Conservation (phyloP, 1,140 invertebrate species). For the Conus ventricosus region DNA sequence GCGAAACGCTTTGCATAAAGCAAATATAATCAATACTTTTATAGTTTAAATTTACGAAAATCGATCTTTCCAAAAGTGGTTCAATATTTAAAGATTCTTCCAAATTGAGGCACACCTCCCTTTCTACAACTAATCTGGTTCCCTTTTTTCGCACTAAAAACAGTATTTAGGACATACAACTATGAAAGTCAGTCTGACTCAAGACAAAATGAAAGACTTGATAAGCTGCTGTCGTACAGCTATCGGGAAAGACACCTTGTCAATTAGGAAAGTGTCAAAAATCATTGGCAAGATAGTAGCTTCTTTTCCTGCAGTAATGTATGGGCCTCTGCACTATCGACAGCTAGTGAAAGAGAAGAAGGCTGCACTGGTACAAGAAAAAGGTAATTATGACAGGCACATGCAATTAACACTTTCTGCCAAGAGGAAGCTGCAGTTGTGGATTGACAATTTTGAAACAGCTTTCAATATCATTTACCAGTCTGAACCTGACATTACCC, state of each 20-base stretch:
- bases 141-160: too few relatives aligned
- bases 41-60: too few relatives aligned
- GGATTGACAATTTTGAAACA: neutral
- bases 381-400: neutral
- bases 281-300: slow-evolving; percentile 7
- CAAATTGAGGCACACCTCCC: too few relatives aligned
- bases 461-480: neutral
- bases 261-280: neutral
- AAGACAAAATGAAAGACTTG: neutral
- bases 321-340: neutral
- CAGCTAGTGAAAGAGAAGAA: neutral
- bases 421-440: neutral
- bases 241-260: neutral
- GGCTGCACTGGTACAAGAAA: neutral
- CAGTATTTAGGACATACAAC: too few relatives aligned
- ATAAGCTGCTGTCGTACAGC: neutral
- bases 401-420: neutral
- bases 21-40: too few relatives aligned
- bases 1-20: too few relatives aligned
- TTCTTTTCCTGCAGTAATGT: too few relatives aligned
- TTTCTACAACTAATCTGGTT: too few relatives aligned
- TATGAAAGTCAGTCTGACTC: neutral
- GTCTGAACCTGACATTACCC: neutral
- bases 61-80: too few relatives aligned
- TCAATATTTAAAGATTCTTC: too few relatives aligned